Evolutionary conservation across 1,140 invertebrate species (phyloP).

Genomic region (Microplitis mediator): DNA sequence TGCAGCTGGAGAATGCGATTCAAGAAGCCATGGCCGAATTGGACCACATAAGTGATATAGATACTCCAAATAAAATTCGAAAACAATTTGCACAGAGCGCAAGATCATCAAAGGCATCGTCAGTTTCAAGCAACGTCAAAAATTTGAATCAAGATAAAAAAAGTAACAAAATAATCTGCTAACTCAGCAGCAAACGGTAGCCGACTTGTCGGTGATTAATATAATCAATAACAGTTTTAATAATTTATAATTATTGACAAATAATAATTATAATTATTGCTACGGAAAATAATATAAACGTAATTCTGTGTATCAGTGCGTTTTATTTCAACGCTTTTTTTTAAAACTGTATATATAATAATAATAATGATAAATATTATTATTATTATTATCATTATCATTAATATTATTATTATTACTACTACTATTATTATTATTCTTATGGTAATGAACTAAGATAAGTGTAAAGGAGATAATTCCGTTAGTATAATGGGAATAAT

Average conservation of each 20-base stretch:
- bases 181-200: neutral
- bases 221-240: neutral
- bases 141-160: neutral
- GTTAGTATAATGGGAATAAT: conserved; percentile 27
- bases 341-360: conserved; percentile 25
- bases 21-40: conserved; percentile 89
- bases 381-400: conserved; percentile 24
- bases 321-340: neutral
- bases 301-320: neutral
- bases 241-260: neutral
- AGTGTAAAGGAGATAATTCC: conserved; percentile 44
- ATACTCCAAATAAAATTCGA: conserved; percentile 21
- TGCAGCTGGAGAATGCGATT: conserved; percentile 84
- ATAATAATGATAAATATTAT: neutral
- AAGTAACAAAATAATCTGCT: neutral
- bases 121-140: neutral
- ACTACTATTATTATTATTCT: conserved; percentile 19
- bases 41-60: conserved; percentile 63
- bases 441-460: conserved; percentile 39
- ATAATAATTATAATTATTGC: neutral
- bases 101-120: conserved; percentile 17
- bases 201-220: conserved; percentile 9
- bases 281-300: neutral
- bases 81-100: conserved; percentile 21
- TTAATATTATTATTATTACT: no score